Percentiles rank a stretch among this genome's conserved stretches.
Conservation (phyloP, 2,888 invertebrate genomes). For the Thecocarcelia acutangulata region DNA sequence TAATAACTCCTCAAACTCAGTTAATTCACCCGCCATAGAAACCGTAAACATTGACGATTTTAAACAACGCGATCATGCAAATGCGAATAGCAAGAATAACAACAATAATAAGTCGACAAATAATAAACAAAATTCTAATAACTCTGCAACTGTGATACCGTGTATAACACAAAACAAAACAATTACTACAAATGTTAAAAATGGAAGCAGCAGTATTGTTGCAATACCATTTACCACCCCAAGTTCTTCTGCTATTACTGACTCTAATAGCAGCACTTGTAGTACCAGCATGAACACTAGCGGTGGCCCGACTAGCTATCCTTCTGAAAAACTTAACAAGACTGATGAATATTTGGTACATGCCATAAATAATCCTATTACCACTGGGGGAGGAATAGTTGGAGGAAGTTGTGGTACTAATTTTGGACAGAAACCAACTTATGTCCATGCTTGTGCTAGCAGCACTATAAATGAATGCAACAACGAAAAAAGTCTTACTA, state of each 20-base stretch:
- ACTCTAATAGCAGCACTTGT: constrained; percentile 59
- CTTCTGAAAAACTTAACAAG: constrained; percentile 86
- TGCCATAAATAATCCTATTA: constrained; percentile 76
- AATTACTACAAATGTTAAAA: constrained; percentile 73
- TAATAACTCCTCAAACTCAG: constrained; percentile 81
- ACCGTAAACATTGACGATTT: constrained; percentile 62
- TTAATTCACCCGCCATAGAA: constrained; percentile 64
- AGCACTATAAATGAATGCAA: constrained; percentile 53
- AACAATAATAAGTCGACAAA: constrained; percentile 73
- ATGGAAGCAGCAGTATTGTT: constrained; percentile 70
- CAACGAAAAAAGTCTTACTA: constrained; percentile 41
- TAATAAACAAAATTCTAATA: constrained; percentile 77
- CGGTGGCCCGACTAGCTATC: constrained; percentile 76
- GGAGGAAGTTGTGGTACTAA: constrained; percentile 51
- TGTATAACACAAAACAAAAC: constrained; percentile 81
- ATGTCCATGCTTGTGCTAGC: constrained; percentile 58
- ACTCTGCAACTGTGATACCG: constrained; percentile 82
- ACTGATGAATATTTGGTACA: constrained; percentile 82
- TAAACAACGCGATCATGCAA: constrained; percentile 81
- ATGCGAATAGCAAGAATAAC: constrained; percentile 71
- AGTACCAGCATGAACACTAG: constrained; percentile 57
- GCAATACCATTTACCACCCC: constrained; percentile 59
- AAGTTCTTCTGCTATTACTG: constrained; percentile 66
- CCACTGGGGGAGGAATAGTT: constrained; percentile 53
- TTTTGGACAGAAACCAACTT: constrained; percentile 68